Conservation (phyloP, 2,888 invertebrate genomes). For the Latheticus oryzae region DNA sequence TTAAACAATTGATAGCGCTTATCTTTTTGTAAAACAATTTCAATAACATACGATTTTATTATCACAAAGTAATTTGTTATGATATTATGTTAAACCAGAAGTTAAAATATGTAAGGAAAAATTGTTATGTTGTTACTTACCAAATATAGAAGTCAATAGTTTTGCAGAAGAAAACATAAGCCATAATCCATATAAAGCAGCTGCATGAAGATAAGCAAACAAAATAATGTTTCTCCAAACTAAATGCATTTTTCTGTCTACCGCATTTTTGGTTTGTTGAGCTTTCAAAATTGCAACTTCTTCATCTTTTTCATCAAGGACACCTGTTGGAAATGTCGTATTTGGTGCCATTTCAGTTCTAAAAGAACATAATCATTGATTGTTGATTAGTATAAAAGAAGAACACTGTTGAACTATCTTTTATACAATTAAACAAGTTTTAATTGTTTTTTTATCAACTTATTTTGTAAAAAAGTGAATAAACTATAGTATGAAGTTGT, state of each 20-base stretch:
- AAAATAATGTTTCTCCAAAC: constrained; percentile 89
- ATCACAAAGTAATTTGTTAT: no score
- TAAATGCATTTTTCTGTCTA: constrained; percentile 70
- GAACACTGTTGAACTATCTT: no score
- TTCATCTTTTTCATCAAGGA: constrained; percentile 75
- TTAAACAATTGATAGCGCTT: no score
- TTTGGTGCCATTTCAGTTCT: constrained; percentile 59
- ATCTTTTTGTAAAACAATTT: no score
- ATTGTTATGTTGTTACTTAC: constrained; percentile 72
- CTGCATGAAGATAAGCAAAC: constrained; percentile 80
- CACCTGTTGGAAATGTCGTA: constrained; percentile 67
- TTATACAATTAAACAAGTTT: no score
- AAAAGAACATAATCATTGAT: not conserved
- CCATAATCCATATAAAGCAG: constrained; percentile 81
- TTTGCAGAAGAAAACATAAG: constrained; percentile 80
- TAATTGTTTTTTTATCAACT: no score
- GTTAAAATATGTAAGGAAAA: no score
- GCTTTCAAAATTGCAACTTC: constrained; percentile 62
- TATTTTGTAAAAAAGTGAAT: no score
- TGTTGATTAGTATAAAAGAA: no score
- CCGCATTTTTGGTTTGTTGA: constrained; percentile 58
- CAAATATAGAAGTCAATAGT: constrained; percentile 76
- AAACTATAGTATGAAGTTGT: no score
- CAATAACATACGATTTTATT: no score
- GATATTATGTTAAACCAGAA: no score